A percentile compares a stretch with the other conserved stretches of the same genome.
Evolutionary conservation across 2,113 vertebrate genomes (phyloP).

Genomic region (Myiagra hebetior): DNA sequence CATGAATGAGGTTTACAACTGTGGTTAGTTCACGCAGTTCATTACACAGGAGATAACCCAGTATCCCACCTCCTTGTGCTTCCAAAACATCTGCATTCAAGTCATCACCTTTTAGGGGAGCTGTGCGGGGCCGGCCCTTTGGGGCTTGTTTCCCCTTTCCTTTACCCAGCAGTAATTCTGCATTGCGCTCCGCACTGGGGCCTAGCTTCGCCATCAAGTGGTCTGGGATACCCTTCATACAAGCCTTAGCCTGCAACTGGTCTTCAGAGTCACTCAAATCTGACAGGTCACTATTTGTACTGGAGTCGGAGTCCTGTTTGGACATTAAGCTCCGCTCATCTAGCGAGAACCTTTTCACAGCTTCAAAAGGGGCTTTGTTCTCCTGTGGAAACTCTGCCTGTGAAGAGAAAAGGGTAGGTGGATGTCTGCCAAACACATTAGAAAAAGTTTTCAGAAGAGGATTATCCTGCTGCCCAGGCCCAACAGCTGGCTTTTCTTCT

Average conservation of each 20-base stretch:
- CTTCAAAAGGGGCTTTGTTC: constrained; percentile 81
- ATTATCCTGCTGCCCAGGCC: constrained; percentile 75
- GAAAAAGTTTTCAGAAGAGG: constrained; percentile 78
- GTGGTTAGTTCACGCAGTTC: not conserved
- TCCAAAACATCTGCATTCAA: not conserved
- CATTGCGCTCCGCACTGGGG: constrained; percentile 70
- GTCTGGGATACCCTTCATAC: constrained; percentile 82
- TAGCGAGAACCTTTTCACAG: constrained; percentile 89
- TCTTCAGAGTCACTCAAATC: constrained; percentile 97
- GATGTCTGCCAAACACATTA: constrained; percentile 81
- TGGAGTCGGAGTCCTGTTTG: constrained; percentile 93
- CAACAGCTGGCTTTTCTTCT: constrained; percentile 78
- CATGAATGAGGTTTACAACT: not conserved
- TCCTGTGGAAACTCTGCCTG: constrained; percentile 76
- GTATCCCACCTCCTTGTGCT: not conserved
- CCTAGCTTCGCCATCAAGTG: constrained; percentile 79
- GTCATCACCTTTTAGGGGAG: constrained; percentile 90
- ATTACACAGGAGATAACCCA: not conserved
- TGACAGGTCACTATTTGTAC: constrained; percentile 94
- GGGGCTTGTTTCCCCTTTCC: constrained; percentile 81
- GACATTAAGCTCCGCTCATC: constrained; percentile 89
- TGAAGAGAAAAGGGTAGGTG: constrained; percentile 77
- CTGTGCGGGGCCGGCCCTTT: constrained; percentile 91
- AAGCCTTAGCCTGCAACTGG: constrained; percentile 81
- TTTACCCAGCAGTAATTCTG: constrained; percentile 83